A percentile compares a stretch with the other conserved stretches of the same genome.
phyloP scores from a whole-genome alignment of 2,888 invertebrate species.

The Galerucella calmariensis region DNA sequence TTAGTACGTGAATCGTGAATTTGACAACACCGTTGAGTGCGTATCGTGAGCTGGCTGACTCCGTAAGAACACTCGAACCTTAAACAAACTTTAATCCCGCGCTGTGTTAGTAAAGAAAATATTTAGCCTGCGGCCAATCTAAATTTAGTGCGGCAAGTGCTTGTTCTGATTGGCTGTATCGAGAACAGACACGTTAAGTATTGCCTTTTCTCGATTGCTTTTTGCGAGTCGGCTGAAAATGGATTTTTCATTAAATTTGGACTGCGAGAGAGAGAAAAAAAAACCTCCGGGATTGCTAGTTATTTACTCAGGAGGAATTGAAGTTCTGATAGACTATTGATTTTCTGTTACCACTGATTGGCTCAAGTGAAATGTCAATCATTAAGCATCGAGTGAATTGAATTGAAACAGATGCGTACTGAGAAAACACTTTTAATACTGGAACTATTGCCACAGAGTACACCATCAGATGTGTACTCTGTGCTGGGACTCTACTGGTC shows the following conservation, averaged over 20 bases:
- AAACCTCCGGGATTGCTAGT: conserved; percentile 37
- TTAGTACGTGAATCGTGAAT: conserved; percentile 43
- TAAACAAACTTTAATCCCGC: conserved; percentile 65
- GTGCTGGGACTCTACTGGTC: too few species aligned
- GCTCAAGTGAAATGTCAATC: conserved; percentile 30
- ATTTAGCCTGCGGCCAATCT: conserved; percentile 67
- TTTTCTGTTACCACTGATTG: conserved; percentile 34
- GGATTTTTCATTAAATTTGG: conserved; percentile 60
- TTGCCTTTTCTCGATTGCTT: conserved; percentile 63
- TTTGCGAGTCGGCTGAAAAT: conserved; percentile 52
- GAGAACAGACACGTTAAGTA: conserved; percentile 59
- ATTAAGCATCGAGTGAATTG: conserved; percentile 22
- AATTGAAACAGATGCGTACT: conserved; percentile 14
- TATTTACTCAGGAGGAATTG: conserved; percentile 35
- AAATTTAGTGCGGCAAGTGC: conserved; percentile 64
- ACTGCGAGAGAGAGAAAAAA: conserved; percentile 23
- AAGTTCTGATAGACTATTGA: conserved; percentile 35
- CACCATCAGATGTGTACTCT: too few species aligned
- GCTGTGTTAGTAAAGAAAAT: conserved; percentile 67
- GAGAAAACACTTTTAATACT: background rate
- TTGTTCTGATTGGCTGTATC: conserved; percentile 62
- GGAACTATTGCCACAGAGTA: too few species aligned
- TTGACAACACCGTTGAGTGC: background rate
- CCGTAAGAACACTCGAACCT: conserved; percentile 53
- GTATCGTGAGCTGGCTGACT: background rate